A percentile compares a stretch with the other conserved stretches of the same genome.
Evolutionary conservation across 2,113 vertebrate genomes (phyloP).

Genomic region (Lophochroa leadbeateri): DNA sequence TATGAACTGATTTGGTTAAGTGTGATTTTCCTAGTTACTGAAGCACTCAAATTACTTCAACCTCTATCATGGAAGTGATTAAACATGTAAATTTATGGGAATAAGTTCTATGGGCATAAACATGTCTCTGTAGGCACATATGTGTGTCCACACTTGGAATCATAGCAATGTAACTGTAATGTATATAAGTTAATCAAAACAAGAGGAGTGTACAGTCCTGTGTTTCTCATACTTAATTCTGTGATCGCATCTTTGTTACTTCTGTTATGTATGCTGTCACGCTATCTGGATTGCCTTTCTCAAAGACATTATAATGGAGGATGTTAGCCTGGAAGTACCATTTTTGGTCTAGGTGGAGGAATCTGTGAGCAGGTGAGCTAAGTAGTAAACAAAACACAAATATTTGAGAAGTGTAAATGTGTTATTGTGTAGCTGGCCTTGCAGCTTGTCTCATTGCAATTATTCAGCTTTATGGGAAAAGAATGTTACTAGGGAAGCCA

Average conservation of each 20-base stretch:
- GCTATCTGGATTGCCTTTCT: not conserved
- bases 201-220: accelerated
- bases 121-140: not conserved
- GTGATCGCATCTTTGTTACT: not conserved
- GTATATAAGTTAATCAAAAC: not conserved
- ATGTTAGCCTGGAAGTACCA: not conserved
- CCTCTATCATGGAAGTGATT: constrained; percentile 1
- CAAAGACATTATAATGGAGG: not conserved
- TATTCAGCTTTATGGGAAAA: not conserved
- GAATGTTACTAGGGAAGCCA: not conserved
- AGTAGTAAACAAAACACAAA: not conserved
- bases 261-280: not conserved
- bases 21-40: constrained; percentile 26
- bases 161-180: not conserved
- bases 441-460: not conserved
- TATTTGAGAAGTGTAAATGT: not conserved
- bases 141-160: not conserved
- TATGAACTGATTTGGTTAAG: constrained; percentile 36
- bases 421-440: not conserved
- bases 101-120: not conserved
- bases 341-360: not conserved
- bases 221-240: not conserved
- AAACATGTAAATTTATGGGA: constrained; percentile 17
- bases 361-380: not conserved
- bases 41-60: not conserved